Percentiles rank a stretch among this genome's conserved stretches.
These are phyloP conservation scores for Hippocampus abdominalis DNA, from an alignment of 2,113 vertebrate genomes.

Conservation along the genomic window DNA sequence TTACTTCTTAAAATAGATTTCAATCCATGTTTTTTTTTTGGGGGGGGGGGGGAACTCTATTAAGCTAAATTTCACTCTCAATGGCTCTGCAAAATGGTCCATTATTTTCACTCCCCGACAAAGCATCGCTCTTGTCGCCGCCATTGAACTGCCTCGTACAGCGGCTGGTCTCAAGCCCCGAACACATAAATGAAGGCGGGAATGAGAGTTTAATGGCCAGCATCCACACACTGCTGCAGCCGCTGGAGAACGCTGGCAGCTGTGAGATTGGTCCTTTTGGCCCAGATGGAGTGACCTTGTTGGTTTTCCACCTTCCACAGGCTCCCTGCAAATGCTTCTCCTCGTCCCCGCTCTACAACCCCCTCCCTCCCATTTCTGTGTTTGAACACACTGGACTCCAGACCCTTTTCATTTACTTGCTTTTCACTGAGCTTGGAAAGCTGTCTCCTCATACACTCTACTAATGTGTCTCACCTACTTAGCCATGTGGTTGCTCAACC, in stretches of 20 bases:
- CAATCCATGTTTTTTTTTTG: conserved; percentile 23
- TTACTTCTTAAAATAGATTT: conserved; percentile 23
- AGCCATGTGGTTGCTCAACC: conserved; percentile 56
- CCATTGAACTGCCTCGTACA: conserved; percentile 20
- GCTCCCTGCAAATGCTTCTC: conserved; percentile 43
- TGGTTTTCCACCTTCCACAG: conserved; percentile 62
- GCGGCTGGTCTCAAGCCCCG: conserved; percentile 20
- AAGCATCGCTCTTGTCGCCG: conserved; percentile 12
- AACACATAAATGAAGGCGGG: conserved; percentile 37
- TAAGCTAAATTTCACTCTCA: conserved; percentile 28
- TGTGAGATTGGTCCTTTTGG: conserved; percentile 33
- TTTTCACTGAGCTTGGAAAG: conserved; percentile 56
- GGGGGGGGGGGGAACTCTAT: conserved; percentile 1
- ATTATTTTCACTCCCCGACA: conserved; percentile 26
- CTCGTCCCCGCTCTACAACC: conserved; percentile 39
- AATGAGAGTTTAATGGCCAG: conserved; percentile 23
- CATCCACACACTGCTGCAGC: conserved; percentile 32
- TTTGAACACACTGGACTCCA: conserved; percentile 49
- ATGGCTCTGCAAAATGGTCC: conserved; percentile 15
- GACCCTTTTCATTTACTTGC: conserved; percentile 49
- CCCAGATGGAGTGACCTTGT: conserved; percentile 42
- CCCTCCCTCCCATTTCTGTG: conserved; percentile 37
- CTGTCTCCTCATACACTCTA: conserved; percentile 43
- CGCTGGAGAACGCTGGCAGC: conserved; percentile 43
- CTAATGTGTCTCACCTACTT: conserved; percentile 53